Evolutionary conservation across 2,888 invertebrate genomes (phyloP).

Genomic region (Drepana falcataria): DNA sequence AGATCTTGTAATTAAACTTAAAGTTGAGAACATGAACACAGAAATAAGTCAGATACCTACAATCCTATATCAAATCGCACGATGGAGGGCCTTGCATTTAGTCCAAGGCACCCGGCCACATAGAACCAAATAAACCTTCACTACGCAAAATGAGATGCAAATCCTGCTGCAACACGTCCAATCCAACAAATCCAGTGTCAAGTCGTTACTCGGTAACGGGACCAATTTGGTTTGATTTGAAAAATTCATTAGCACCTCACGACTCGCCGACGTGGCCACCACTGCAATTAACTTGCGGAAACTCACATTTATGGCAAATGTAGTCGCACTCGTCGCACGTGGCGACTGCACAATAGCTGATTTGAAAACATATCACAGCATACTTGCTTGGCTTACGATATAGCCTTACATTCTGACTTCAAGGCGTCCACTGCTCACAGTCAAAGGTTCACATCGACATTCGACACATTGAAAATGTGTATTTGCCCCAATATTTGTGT

Average conservation of each 20-base stretch:
- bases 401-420: no score
- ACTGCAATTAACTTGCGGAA: neutral
- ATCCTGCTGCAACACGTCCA: neutral
- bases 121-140: neutral
- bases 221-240: neutral
- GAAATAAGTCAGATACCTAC: no score
- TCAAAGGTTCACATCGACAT: no score
- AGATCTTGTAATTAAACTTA: no score
- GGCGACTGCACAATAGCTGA: neutral
- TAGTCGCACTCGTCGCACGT: neutral
- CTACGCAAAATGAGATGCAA: neutral
- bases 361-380: neutral
- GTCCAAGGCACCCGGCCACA: neutral
- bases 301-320: neutral
- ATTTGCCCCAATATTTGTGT: no score
- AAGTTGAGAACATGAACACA: no score
- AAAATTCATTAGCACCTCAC: neutral
- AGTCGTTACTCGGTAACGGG: neutral
- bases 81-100: neutral
- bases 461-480: no score
- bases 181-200: neutral
- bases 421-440: no score
- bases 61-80: neutral
- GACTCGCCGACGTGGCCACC: neutral
- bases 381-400: no score